Base-by-base conservation (phyloP, 2,888 invertebrate species). In the Cabera pusaria region DNA sequence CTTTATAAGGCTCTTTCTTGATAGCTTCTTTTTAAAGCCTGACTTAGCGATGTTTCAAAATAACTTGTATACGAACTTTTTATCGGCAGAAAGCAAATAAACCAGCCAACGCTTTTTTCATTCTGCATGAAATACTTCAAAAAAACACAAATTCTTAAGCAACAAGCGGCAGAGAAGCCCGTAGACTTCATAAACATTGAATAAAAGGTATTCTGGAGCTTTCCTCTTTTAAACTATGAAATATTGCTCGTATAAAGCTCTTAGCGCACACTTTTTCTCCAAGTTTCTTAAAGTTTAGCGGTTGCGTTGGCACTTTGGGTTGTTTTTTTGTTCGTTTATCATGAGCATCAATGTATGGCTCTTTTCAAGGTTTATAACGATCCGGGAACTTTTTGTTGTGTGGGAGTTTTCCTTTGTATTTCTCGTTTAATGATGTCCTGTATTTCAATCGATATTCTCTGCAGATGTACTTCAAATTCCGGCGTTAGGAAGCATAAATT, bases 141-240 rank as follows among this genome's bases (percentile, higher is more conserved):
- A 33, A 46, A 41, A 34, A 50, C 46, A 50, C 35, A 41, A 49
- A 48, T 55, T 52, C 50, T 56, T 44, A 42, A 50, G 46, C 49
- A 49, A 46, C 49, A 48, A 48, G 49, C 56, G 45, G 34, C 41
- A 45, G 45, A 26, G 35, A 48, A 54, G 51, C 54, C 49, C 59
- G 57, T 50, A 53, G 55, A 58, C 63, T 60, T 56, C 56, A 65
- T 64, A 66, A 66, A 64, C 62, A 62, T 49, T 54, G 57, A 63
- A 69, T 63, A 69, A 64, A 62, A 57, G 56, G 62, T 56, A 59
- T 56, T 53, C 61, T 49, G 54, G 54, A 49, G 63, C 49, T 64
- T 67, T 59, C 59, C 51, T 70, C 66, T 66, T 66, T 66, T 70
- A 65, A 69, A 69, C 71, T 69, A 70, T 68, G 71, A 69, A 66